Conservation (phyloP, 1,140 invertebrate genomes). For the Lasioglossum baleicum region DNA sequence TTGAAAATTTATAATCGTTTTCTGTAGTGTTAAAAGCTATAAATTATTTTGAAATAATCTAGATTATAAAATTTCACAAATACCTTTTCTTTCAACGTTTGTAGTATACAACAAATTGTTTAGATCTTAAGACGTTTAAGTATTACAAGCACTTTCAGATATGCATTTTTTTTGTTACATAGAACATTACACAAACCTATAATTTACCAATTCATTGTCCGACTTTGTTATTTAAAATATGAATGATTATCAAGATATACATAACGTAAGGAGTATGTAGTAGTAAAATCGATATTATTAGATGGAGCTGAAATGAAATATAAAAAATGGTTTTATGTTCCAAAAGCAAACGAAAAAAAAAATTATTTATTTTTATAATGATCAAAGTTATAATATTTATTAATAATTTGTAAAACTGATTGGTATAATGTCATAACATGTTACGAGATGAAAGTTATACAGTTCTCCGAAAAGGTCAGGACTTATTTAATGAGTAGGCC, state of each 20-base stretch:
- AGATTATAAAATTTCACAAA: slow-evolving; percentile 15
- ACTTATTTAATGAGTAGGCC: no score
- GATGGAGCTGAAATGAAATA: background rate
- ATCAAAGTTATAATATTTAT: background rate
- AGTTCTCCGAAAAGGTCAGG: background rate
- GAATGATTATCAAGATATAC: background rate
- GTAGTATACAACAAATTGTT: background rate
- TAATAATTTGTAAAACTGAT: background rate
- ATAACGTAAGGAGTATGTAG: background rate
- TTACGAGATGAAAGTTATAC: background rate
- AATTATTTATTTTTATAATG: background rate
- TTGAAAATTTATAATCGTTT: background rate
- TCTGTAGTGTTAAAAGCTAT: background rate
- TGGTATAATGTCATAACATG: background rate
- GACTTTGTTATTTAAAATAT: background rate
- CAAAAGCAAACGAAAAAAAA: background rate
- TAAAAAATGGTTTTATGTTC: background rate
- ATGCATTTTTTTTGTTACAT: slow-evolving; percentile 2
- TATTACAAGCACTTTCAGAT: background rate
- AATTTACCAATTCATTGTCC: background rate
- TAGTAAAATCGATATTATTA: background rate
- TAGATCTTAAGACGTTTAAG: background rate
- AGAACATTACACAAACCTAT: background rate
- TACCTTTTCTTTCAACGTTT: background rate
- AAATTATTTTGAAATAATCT: slow-evolving; percentile 17